phyloP scores from a whole-genome alignment of 1,140 invertebrate genomes.

The Plodia interpunctella region DNA sequence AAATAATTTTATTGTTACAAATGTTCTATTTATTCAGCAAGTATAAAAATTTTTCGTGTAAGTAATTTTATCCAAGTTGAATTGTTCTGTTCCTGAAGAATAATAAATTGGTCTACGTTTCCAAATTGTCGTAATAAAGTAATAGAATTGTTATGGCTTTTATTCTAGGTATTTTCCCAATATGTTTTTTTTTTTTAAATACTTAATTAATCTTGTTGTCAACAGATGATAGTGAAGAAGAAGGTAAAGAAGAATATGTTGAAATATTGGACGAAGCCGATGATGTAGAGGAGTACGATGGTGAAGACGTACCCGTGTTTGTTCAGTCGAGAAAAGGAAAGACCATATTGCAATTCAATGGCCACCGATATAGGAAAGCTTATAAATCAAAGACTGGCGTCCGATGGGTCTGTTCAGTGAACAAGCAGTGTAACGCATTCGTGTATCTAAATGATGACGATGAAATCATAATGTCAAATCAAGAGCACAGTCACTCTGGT shows the following conservation, averaged over 20 bases:
- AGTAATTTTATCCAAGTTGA: no score
- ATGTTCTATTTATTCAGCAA: no score
- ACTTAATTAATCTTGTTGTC: neutral
- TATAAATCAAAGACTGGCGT: constrained; percentile 39
- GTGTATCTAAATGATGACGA: constrained; percentile 43
- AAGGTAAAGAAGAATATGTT: neutral
- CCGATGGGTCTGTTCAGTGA: constrained; percentile 46
- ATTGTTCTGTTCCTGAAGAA: no score
- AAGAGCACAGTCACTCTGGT: constrained; percentile 1
- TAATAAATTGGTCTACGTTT: no score
- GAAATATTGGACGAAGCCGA: no score
- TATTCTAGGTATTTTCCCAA: no score
- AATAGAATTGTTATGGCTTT: no score
- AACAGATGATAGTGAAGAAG: constrained; percentile 22
- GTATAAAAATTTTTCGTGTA: no score
- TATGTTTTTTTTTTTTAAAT: no score
- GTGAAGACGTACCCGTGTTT: constrained; percentile 31
- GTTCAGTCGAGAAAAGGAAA: constrained; percentile 43
- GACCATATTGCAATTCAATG: constrained; percentile 45
- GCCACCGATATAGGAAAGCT: constrained; percentile 43
- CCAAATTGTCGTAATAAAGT: no score
- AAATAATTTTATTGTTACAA: no score
- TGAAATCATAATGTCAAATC: constrained; percentile 38
- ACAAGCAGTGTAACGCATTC: constrained; percentile 41
- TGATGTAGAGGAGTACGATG: neutral